Percentiles rank a stretch among this genome's conserved stretches.
These are phyloP conservation scores for Bombus huntii DNA, from an alignment of 1,140 invertebrate species.

Conservation along the genomic window DNA sequence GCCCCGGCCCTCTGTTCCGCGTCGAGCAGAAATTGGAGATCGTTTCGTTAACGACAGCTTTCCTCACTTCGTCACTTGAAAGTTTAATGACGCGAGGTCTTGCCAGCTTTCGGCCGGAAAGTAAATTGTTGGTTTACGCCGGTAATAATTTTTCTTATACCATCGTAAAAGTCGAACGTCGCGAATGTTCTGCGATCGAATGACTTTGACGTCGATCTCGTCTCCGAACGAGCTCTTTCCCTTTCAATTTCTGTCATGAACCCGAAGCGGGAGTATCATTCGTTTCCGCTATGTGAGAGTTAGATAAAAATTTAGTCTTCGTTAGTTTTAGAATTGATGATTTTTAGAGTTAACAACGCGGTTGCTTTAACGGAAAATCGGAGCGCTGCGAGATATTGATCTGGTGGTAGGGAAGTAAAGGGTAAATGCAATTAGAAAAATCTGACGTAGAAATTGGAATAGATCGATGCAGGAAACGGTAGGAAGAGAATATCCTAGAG, in stretches of 20 bases:
- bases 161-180: not conserved
- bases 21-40: slow-evolving; percentile 47
- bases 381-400: not conserved
- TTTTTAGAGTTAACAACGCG: too few relatives aligned
- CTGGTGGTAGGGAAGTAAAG: too few relatives aligned
- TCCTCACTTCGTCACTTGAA: slow-evolving; percentile 58
- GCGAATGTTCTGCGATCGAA: not conserved
- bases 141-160: slow-evolving; percentile 29
- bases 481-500: not conserved
- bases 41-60: slow-evolving; percentile 59
- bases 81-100: slow-evolving; percentile 52
- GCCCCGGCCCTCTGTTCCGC: slow-evolving; percentile 1
- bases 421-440: not conserved
- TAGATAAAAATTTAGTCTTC: too few relatives aligned
- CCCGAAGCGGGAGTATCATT: not conserved
- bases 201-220: not conserved
- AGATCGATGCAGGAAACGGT: not conserved
- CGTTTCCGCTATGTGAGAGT: not conserved
- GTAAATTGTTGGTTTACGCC: slow-evolving; percentile 33
- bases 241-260: not conserved
- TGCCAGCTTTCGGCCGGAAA: slow-evolving; percentile 8
- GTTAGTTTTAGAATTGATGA: too few relatives aligned
- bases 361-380: not conserved
- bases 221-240: not conserved
- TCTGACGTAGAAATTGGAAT: not conserved